Base-by-base conservation (phyloP, 2,888 invertebrate species). In the Magallana nippona region DNA sequence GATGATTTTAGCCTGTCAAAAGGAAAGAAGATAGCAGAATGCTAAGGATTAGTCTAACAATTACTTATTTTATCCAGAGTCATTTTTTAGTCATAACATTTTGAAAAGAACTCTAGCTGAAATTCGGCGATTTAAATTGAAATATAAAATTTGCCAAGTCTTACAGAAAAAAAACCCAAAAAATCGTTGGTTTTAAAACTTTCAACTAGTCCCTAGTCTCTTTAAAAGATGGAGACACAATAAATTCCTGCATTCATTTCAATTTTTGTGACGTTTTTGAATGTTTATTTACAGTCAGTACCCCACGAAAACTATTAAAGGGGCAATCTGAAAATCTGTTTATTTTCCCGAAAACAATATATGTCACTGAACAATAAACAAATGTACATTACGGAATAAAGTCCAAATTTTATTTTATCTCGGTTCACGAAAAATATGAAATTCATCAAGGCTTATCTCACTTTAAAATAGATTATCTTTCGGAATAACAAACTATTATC, bases 311-410 rank as follows among this genome's bases (percentile, higher is more conserved):
- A 22, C 44, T 13, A n/a, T 27, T 27, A 63, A 63, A 63, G 22
- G 10, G 63, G 27, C 22, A 63, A 27, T 27, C 22, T n/a, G 22
- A 63, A 63, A 63, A 63, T 63, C 63, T 32, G 63, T 32, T 63
- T 63, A 63, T 63, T 63, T 63, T 63, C 63, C 63, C 63, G 22
- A 63, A 63, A 63, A 63, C 63, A 63, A 63, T 63, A 63, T 63
- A 63, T 63, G 63, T 22, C 63, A 27, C 11, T 32, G 27, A 19
- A 63, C 63, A 63, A 63, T 63, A 63, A 63, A 63, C 63, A 22
- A 63, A 63, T 63, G 13, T 27, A 63, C 19, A 27, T 10, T 27
- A 22, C 27, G 63, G 44, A 27, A 27, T 63, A 11, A 13, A 63
- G 27, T 60, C 60, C 13, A 11, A 27, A 11, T 15, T 8, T 27